Evolutionary conservation across 2,797 vertebrate species (phyloP).

Genomic region (Helarctos malayanus): DNA sequence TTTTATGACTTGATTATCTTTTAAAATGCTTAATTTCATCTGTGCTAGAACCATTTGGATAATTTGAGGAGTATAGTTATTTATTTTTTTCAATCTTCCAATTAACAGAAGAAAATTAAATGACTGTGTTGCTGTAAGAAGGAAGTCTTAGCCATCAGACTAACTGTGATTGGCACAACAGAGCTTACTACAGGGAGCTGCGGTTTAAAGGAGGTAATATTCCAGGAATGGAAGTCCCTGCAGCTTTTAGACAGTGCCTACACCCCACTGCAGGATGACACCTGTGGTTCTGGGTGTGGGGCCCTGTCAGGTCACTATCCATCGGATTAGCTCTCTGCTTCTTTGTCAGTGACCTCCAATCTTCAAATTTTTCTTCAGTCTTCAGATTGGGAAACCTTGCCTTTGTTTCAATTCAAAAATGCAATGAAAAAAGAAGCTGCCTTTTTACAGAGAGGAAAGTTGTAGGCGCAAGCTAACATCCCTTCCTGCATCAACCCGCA

Average conservation of each 20-base stretch:
- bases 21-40: conserved; percentile 58
- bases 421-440: background rate
- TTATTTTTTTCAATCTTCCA: conserved; percentile 56
- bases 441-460: conserved; percentile 18
- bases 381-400: background rate
- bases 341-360: background rate
- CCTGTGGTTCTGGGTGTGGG: background rate
- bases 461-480: background rate
- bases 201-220: background rate
- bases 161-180: background rate
- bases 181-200: background rate
- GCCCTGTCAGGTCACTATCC: background rate
- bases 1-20: conserved; percentile 67
- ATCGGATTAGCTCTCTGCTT: background rate
- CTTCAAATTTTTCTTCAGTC: background rate
- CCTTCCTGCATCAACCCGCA: conserved; percentile 34
- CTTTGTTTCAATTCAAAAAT: conserved; percentile 55
- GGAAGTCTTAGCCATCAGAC: background rate
- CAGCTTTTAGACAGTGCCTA: background rate
- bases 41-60: conserved; percentile 31
- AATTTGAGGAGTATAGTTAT: conserved; percentile 36
- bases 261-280: background rate
- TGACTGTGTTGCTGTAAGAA: background rate
- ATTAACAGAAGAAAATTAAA: conserved; percentile 65
- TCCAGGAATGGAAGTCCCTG: background rate